Evolutionary conservation across 2,113 vertebrate genomes (phyloP).

Genomic region (Coracopsis vasa): DNA sequence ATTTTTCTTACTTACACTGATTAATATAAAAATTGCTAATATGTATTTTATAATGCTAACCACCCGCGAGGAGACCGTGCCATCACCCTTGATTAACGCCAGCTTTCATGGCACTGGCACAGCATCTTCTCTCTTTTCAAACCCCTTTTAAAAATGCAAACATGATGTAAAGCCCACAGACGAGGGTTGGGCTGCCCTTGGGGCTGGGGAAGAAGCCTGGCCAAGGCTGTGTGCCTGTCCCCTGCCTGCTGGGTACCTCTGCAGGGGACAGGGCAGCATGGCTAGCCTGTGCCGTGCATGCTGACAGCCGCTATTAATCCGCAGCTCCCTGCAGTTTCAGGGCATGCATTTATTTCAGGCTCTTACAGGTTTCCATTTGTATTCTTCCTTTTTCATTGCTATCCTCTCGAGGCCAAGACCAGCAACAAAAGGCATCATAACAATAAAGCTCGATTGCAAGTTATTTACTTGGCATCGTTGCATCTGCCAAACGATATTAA

Average conservation of each 20-base stretch:
- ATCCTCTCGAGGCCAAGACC: not conserved
- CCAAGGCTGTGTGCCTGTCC: not conserved
- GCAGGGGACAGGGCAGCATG: not conserved
- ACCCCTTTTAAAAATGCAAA: not conserved
- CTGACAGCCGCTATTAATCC: not conserved
- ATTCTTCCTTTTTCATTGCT: not conserved
- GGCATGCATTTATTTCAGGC: not conserved
- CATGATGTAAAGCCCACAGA: not conserved
- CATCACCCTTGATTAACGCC: not conserved
- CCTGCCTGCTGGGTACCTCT: not conserved
- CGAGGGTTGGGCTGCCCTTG: not conserved
- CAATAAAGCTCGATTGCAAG: not conserved
- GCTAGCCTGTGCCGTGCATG: rapidly evolving
- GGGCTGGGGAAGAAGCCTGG: not conserved
- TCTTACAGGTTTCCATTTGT: not conserved
- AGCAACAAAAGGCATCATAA: not conserved
- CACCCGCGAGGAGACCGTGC: not conserved
- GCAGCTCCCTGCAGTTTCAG: not conserved
- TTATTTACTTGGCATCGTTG: conserved; percentile 18
- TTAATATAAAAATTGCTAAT: conserved; percentile 46
- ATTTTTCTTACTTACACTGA: conserved; percentile 6
- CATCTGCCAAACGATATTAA: conserved; percentile 29
- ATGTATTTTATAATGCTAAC: conserved; percentile 11
- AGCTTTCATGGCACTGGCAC: not conserved
- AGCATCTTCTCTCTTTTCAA: not conserved